A percentile compares a stretch with the other conserved stretches of the same genome.
Conservation (phyloP, 30 jellyfish, hydroid and myxozoan species). For the Euphysa ruthae region DNA sequence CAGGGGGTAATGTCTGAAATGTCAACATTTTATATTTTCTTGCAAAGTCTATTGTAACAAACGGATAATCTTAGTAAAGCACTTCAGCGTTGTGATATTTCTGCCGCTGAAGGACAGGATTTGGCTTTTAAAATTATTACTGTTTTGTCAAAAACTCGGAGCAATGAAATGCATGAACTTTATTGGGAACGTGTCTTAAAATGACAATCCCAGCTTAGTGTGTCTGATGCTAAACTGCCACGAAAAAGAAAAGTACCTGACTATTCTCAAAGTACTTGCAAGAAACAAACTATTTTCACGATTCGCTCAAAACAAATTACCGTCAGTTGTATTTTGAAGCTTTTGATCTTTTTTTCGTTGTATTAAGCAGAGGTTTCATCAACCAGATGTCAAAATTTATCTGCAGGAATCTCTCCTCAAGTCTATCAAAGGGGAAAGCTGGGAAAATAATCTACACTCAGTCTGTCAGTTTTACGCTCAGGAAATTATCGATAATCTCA, state of each 20-base stretch:
- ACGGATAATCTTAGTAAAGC: constrained; percentile 15
- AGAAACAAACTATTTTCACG: too few relatives aligned
- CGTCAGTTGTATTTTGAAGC: too few relatives aligned
- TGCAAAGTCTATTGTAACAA: constrained; percentile 7
- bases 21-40: constrained; percentile 1
- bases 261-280: too few relatives aligned
- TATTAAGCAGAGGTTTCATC: too few relatives aligned
- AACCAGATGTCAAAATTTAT: too few relatives aligned
- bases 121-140: constrained; percentile 21
- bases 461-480: too few relatives aligned
- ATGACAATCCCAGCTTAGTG: constrained; percentile 41
- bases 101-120: constrained; percentile 40
- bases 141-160: constrained; percentile 7
- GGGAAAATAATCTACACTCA: too few relatives aligned
- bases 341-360: too few relatives aligned
- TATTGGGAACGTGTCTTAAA: constrained; percentile 40
- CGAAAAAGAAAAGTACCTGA: constrained; percentile 55
- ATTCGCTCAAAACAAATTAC: too few relatives aligned
- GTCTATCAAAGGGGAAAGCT: too few relatives aligned
- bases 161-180: constrained; percentile 30
- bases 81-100: constrained; percentile 31
- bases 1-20: neutral
- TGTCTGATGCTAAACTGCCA: constrained; percentile 53
- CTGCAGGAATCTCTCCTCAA: too few relatives aligned
- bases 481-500: too few relatives aligned